Conservation (phyloP, 2,888 invertebrate species). For the Apantesis nais region DNA sequence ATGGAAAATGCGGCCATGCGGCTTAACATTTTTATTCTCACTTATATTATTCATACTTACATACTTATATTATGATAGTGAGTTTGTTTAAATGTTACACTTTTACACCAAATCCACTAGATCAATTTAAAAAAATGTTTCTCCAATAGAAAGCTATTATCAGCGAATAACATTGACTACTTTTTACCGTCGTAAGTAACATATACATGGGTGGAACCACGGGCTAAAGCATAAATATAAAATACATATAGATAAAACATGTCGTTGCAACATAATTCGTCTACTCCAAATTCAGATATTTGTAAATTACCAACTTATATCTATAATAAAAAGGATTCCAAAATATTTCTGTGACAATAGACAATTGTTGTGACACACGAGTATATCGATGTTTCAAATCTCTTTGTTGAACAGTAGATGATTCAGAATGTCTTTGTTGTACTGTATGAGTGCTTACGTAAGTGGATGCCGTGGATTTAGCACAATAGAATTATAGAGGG, state of each 20-base stretch:
- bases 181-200: no score
- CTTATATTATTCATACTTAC: no score
- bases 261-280: not conserved
- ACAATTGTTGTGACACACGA: not conserved
- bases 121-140: no score
- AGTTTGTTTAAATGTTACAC: no score
- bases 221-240: no score
- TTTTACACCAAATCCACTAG: no score
- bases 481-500: constrained; percentile 66
- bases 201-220: no score
- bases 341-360: not conserved
- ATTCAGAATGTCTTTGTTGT: not conserved
- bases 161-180: no score
- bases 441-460: constrained; percentile 56
- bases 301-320: not conserved
- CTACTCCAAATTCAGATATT: not conserved
- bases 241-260: no score
- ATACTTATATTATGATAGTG: no score
- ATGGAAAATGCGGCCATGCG: not conserved
- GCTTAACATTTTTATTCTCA: no score
- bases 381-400: not conserved
- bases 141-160: no score
- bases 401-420: not conserved
- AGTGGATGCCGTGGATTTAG: constrained; percentile 71
- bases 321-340: not conserved